These are phyloP conservation scores for Pinctada fucata DNA, from an alignment of 2,888 invertebrate species.

Conservation along the genomic window DNA sequence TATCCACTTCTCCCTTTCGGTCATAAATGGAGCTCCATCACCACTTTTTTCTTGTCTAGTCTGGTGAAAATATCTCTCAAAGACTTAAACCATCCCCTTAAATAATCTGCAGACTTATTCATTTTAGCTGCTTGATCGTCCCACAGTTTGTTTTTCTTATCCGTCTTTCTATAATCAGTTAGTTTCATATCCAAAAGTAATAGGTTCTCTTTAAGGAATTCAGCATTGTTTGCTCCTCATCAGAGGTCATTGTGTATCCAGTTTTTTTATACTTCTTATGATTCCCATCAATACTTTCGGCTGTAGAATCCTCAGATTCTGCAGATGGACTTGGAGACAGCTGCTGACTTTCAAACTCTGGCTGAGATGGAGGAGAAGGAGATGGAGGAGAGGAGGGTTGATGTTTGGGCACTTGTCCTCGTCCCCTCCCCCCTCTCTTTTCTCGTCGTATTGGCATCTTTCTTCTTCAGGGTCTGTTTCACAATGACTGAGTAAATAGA, in stretches of 20 bases:
- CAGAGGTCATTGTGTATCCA: neutral
- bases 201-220: neutral
- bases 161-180: neutral
- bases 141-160: conserved; percentile 34
- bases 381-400: neutral
- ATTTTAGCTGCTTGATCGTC: conserved; percentile 35
- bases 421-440: neutral
- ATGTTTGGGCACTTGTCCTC: neutral
- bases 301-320: neutral
- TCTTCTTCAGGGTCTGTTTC: neutral
- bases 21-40: neutral
- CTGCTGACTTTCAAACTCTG: neutral
- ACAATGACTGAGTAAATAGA: neutral
- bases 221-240: neutral
- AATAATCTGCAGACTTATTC: conserved; percentile 29
- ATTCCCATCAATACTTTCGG: neutral
- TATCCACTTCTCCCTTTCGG: conserved; percentile 40
- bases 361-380: neutral
- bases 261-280: neutral
- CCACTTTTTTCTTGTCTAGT: conserved; percentile 35
- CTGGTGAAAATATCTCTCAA: conserved; percentile 38
- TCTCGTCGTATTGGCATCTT: neutral
- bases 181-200: neutral
- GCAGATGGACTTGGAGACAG: neutral
- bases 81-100: conserved; percentile 43